Evolutionary conservation across 1,140 invertebrate species (phyloP).

Genomic region (Anagrus nilaparvatae): DNA sequence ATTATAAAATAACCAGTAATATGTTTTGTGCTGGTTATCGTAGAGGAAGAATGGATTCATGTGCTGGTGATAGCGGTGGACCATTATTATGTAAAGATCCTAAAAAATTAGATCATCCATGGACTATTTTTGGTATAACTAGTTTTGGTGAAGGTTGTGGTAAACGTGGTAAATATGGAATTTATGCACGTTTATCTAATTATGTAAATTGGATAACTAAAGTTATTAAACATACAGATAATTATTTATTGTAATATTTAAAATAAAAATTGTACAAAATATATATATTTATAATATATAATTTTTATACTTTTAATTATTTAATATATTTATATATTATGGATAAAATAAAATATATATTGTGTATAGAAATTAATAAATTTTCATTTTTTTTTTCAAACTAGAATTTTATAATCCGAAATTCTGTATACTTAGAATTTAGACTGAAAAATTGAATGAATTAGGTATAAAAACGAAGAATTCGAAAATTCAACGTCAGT

Average conservation of each 20-base stretch:
- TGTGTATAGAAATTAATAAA: too few relatives aligned
- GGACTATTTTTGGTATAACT: constrained; percentile 82
- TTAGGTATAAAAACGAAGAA: too few relatives aligned
- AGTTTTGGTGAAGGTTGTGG: constrained; percentile 93
- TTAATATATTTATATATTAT: too few relatives aligned
- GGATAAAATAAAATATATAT: too few relatives aligned
- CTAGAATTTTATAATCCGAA: too few relatives aligned
- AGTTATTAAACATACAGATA: constrained; percentile 43
- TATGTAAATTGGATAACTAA: constrained; percentile 76
- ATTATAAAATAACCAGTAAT: constrained; percentile 75
- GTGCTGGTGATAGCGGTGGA: constrained; percentile 82
- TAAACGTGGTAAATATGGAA: constrained; percentile 80
- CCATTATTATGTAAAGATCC: constrained; percentile 63
- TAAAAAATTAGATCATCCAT: constrained; percentile 43
- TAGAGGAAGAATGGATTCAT: constrained; percentile 69
- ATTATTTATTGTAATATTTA: constrained; percentile 3
- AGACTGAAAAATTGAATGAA: too few relatives aligned
- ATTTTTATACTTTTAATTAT: too few relatives aligned
- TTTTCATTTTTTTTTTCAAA: too few relatives aligned
- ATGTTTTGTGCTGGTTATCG: constrained; percentile 84
- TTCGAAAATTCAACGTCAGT: too few relatives aligned
- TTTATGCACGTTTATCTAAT: constrained; percentile 79
- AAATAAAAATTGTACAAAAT: constrained; percentile 2
- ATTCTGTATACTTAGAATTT: too few relatives aligned
- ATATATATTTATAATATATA: constrained; percentile 2